These are phyloP conservation scores for Euleptes europaea DNA, from an alignment of 2,113 vertebrate species.

Conservation along the genomic window DNA sequence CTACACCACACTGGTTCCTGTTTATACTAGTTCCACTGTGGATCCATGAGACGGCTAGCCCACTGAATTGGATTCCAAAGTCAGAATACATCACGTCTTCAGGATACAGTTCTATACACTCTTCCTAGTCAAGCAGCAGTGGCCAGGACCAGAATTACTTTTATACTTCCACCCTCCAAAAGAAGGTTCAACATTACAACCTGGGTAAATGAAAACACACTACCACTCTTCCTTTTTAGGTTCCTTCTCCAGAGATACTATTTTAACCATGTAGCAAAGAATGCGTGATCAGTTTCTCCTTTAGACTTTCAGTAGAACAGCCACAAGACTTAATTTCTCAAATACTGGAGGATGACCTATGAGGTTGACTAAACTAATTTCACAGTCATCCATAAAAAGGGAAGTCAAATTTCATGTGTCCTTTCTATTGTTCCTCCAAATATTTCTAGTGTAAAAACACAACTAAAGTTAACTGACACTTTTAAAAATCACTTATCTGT, in stretches of 20 bases:
- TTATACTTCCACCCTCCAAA: too few species aligned
- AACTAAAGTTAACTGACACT: not conserved
- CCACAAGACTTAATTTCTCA: not conserved
- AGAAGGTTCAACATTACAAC: too few species aligned
- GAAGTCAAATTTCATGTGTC: not conserved
- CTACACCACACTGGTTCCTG: too few species aligned
- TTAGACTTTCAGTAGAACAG: not conserved
- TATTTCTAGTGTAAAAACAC: not conserved
- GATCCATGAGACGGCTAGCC: too few species aligned
- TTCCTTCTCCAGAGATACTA: not conserved
- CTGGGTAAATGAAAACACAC: too few species aligned
- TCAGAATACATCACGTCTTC: too few species aligned
- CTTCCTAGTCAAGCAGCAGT: too few species aligned
- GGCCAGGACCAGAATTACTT: too few species aligned
- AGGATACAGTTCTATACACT: too few species aligned
- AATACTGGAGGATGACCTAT: not conserved
- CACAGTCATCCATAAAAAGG: not conserved
- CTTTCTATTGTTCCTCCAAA: not conserved
- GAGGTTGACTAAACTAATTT: not conserved
- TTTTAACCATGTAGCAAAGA: not conserved
- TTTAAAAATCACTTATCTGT: not conserved
- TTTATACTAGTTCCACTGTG: too few species aligned
- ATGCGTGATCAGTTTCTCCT: not conserved
- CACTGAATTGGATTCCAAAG: too few species aligned
- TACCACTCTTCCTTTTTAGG: not conserved